Conservation (phyloP, 1,140 invertebrate species). For the Drosophila fuyamai region DNA sequence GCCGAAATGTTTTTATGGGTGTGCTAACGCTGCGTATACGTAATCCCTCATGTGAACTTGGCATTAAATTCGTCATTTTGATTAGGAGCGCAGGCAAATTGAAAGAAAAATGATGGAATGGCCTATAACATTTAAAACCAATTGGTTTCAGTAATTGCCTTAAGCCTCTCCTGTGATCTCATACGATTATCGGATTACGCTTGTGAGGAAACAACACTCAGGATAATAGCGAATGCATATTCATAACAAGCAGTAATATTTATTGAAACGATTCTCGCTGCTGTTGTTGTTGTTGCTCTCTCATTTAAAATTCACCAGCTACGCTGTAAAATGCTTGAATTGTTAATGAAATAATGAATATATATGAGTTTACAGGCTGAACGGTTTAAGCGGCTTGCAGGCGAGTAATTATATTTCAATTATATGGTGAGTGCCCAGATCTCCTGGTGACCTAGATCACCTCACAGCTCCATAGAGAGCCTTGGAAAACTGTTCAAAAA, state of each 20-base stretch:
- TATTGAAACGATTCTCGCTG: constrained; percentile 32
- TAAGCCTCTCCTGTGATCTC: constrained; percentile 3
- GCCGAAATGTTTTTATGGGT: constrained; percentile 60
- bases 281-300: not conserved
- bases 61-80: constrained; percentile 17
- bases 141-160: constrained; percentile 32
- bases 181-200: constrained; percentile 50
- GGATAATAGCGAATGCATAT: constrained; percentile 37
- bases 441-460: constrained; percentile 42
- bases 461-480: constrained; percentile 2
- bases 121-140: constrained; percentile 26
- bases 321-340: constrained; percentile 40
- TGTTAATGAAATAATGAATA: constrained; percentile 57
- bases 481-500: constrained; percentile 7
- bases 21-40: constrained; percentile 39
- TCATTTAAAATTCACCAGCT: constrained; percentile 55
- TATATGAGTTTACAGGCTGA: constrained; percentile 32
- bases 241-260: constrained; percentile 43
- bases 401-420: constrained; percentile 73
- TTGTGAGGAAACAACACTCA: constrained; percentile 35
- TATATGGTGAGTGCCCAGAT: constrained; percentile 30
- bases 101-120: constrained; percentile 5
- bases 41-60: constrained; percentile 50
- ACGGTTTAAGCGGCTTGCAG: constrained; percentile 36
- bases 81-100: constrained; percentile 5